Conservation (phyloP, 2,888 invertebrate species). For the Argyra leucocephala region DNA sequence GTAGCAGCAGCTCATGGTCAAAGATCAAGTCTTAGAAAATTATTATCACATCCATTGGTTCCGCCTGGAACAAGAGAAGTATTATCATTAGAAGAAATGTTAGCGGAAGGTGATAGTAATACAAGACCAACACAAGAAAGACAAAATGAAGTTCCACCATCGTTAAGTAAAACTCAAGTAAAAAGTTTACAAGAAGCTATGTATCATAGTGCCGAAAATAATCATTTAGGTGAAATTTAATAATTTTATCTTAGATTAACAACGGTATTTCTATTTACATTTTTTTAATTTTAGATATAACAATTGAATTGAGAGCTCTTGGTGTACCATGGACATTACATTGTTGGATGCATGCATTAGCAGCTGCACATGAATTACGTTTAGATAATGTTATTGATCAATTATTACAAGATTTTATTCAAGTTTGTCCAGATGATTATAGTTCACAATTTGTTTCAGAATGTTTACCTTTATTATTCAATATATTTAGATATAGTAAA, state of each 20-base stretch:
- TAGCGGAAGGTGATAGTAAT: constrained; percentile 65
- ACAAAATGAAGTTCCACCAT: constrained; percentile 39
- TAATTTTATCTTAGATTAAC: constrained; percentile 11
- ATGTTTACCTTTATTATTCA: constrained; percentile 78
- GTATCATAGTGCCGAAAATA: constrained; percentile 89
- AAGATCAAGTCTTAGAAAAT: constrained; percentile 63
- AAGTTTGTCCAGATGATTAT: constrained; percentile 83
- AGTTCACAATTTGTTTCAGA: constrained; percentile 83
- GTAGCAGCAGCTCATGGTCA: constrained; percentile 86
- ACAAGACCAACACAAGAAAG: constrained; percentile 34
- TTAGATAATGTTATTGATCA: constrained; percentile 80
- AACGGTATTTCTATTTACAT: constrained; percentile 13
- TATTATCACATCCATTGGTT: constrained; percentile 64
- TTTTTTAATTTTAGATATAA: constrained; percentile 55
- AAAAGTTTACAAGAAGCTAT: constrained; percentile 83
- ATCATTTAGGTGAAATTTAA: constrained; percentile 58
- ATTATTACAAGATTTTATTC: constrained; percentile 77
- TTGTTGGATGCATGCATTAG: constrained; percentile 84
- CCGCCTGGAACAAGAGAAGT: constrained; percentile 61
- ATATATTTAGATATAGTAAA: constrained; percentile 83
- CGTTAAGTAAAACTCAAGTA: constrained; percentile 69
- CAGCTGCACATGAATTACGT: constrained; percentile 74
- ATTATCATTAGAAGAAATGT: constrained; percentile 77
- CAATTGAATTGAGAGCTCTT: constrained; percentile 73
- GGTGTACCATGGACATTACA: constrained; percentile 87